Evolutionary conservation across 2,888 invertebrate species (phyloP).

Genomic region (Cephus pulcher): DNA sequence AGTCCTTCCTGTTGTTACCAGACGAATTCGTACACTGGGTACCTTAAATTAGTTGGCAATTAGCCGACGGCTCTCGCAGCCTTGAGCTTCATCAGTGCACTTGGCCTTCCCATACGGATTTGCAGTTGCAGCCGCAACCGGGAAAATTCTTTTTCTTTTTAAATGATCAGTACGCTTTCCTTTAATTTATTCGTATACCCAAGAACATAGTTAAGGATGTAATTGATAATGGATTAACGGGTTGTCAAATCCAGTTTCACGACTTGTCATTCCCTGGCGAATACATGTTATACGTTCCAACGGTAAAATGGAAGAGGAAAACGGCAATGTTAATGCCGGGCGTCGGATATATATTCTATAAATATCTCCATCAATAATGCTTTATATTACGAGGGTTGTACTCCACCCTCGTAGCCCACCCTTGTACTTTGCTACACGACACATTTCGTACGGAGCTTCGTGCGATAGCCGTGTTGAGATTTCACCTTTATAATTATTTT

Average conservation of each 20-base stretch:
- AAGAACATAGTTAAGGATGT: neutral
- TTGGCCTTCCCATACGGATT: slow-evolving; percentile 36
- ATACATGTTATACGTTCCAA: neutral
- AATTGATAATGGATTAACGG: neutral
- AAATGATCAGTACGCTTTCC: neutral
- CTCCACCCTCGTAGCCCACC: neutral
- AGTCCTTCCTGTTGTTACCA: neutral
- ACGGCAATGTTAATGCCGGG: too few species aligned
- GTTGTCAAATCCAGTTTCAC: neutral
- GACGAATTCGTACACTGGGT: neutral
- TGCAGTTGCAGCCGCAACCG: neutral
- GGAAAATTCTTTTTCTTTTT: neutral
- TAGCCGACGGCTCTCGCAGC: slow-evolving; percentile 38
- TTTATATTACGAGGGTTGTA: neutral
- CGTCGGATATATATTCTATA: slow-evolving; percentile 13
- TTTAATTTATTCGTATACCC: neutral
- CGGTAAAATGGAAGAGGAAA: neutral
- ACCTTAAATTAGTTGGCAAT: slow-evolving; percentile 48
- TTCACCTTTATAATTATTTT: neutral
- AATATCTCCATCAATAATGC: slow-evolving; percentile 23
- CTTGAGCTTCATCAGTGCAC: slow-evolving; percentile 32
- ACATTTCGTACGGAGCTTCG: neutral
- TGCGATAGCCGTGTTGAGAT: neutral
- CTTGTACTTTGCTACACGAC: neutral
- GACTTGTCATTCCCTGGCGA: neutral